phyloP scores from a whole-genome alignment of 1,140 invertebrate genomes.

The Trichogramma pretiosum region DNA sequence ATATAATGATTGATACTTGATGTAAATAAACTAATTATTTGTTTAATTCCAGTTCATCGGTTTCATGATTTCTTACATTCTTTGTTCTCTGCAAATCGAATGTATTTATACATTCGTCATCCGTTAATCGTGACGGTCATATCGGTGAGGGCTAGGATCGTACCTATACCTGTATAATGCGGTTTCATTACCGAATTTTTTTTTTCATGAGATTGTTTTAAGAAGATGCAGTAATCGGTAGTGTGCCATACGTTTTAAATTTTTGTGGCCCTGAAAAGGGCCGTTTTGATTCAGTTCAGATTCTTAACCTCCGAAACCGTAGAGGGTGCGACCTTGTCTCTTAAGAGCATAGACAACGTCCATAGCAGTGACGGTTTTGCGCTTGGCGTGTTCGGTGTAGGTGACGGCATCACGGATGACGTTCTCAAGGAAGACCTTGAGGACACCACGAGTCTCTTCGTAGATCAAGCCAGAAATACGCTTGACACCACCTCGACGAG shows the following conservation, averaged over 20 bases:
- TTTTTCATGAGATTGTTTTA: not conserved
- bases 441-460: too few relatives aligned
- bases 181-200: not conserved
- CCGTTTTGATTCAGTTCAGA: not conserved
- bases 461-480: too few relatives aligned
- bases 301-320: not conserved
- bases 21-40: too few relatives aligned
- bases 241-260: not conserved
- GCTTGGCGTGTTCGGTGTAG: not conserved
- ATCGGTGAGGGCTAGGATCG: not conserved
- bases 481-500: too few relatives aligned
- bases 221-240: too few relatives aligned
- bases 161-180: not conserved
- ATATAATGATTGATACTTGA: too few relatives aligned
- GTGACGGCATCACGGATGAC: too few relatives aligned
- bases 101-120: not conserved
- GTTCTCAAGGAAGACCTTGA: too few relatives aligned
- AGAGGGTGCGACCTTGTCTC: not conserved
- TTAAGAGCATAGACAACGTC: not conserved
- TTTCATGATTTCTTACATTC: too few relatives aligned
- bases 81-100: too few relatives aligned
- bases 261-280: not conserved
- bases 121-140: not conserved
- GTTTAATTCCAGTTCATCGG: too few relatives aligned
- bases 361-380: not conserved